Evolutionary conservation across 2,888 invertebrate species (phyloP), one percentile per base, ranked within the genome.

Genomic region (Ctena decussata): DNA sequence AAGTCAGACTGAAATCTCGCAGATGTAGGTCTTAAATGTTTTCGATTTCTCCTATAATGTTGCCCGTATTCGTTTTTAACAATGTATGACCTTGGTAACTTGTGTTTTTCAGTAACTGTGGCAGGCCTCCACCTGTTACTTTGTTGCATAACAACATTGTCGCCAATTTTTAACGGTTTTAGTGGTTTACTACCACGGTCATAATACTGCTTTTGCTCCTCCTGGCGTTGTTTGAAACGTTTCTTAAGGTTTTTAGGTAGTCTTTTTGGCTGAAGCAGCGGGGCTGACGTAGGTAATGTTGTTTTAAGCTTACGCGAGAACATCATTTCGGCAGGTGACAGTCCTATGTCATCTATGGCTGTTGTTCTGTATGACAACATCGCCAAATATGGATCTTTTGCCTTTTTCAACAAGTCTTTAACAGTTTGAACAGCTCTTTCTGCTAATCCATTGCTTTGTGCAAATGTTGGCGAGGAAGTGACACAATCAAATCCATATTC

Each of bases 391-490:
- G 65, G 35, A 35, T 65, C 35, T 32, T 32, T 35, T 2, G 65
- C 65, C 21, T 80, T 77, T 32, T 83, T 75, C 8, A 82, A 53
- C 11, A 86, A 15, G 32, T 73, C 70, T 78, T 89, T 89, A 15
- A 83, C 81, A 35, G 82, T 85, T 80, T 86, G 82, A 15, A 89
- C 86, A 39, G 82, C 53, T 72, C 84, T 89, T 84, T 92, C 91
- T 11, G 85, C 85, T 12, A 85, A 70, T 12, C 89, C 90, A 81
- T 92, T 92, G 21, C 86, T 70, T 49, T 90, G 89, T 35, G 81
- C 79, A 57, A 89, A 82, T 69, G 76, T 35, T 27, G 89, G 90
- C 11, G 82, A 84, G 5, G 80, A 90, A 6, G 84, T 89, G 15
- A 74, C 46, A 53, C 74, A 76, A 27, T 35, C 32, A 65, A 80